Conservation (phyloP, 2,797 vertebrate genomes). For the Xenopus petersii region DNA sequence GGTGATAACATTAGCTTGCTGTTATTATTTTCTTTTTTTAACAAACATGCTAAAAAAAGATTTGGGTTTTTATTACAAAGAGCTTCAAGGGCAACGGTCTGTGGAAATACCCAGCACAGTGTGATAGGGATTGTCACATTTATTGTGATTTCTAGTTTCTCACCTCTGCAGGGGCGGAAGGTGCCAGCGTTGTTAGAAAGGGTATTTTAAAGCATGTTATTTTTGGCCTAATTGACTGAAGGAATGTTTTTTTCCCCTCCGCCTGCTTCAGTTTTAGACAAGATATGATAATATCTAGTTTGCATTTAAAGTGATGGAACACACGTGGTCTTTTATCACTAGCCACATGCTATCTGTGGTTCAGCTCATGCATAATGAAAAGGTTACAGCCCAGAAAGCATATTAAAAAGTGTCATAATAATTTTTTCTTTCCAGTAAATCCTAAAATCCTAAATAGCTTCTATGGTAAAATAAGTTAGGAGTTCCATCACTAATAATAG, state of each 20-base stretch:
- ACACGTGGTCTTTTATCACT: too few species aligned
- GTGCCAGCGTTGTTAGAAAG: slow-evolving; percentile 1
- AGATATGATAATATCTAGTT: neutral
- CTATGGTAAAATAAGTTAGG: too few species aligned
- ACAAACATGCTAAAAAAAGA: too few species aligned
- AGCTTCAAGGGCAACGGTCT: neutral
- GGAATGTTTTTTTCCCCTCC: neutral
- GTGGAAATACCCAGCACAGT: slow-evolving; percentile 15
- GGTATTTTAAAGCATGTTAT: slow-evolving; percentile 3
- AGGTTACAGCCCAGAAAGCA: too few species aligned
- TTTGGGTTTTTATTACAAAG: neutral
- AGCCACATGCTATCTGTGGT: too few species aligned
- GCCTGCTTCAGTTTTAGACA: neutral
- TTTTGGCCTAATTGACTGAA: slow-evolving; percentile 2
- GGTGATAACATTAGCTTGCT: too few species aligned
- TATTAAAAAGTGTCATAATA: too few species aligned
- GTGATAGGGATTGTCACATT: slow-evolving; percentile 10
- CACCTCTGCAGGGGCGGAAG: slow-evolving; percentile 1
- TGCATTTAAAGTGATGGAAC: neutral
- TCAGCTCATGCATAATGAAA: too few species aligned
- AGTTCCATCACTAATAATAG: too few species aligned
- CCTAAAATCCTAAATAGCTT: too few species aligned
- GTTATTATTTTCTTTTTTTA: too few species aligned
- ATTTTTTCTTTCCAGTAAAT: too few species aligned
- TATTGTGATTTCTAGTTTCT: slow-evolving; percentile 2